Percentiles rank a stretch among this genome's conserved stretches.
phyloP scores from a whole-genome alignment of 2,113 vertebrate genomes.

The Dicaeum eximium region DNA sequence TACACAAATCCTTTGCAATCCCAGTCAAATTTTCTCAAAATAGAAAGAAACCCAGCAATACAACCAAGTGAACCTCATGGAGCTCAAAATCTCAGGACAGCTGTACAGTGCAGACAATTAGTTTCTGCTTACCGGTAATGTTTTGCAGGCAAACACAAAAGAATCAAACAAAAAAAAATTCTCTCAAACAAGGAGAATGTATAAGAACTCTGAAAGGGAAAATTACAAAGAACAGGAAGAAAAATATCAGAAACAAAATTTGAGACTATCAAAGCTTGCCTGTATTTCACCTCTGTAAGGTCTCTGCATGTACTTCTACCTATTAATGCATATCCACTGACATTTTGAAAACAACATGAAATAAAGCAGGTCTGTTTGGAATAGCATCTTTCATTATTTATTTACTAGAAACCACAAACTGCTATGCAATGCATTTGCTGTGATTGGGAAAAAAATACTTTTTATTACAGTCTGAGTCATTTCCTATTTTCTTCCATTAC shows the following conservation, averaged over 20 bases:
- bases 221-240: neutral
- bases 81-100: neutral
- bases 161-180: neutral
- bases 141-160: neutral
- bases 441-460: neutral
- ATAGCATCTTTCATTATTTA: constrained; percentile 31
- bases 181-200: neutral
- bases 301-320: neutral
- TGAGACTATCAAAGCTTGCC: neutral
- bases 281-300: neutral
- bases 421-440: neutral
- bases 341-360: neutral
- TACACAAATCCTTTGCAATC: constrained; percentile 23
- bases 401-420: neutral
- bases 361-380: neutral
- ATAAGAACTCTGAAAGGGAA: neutral
- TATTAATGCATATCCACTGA: neutral
- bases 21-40: neutral
- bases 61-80: neutral
- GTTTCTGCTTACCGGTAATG: constrained; percentile 5
- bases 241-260: neutral
- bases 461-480: constrained; percentile 22
- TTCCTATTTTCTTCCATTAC: constrained; percentile 50
- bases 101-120: constrained; percentile 6
- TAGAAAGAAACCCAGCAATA: neutral